phyloP scores from a whole-genome alignment of 2,888 invertebrate genomes.

The Drosophila maculinotata region DNA sequence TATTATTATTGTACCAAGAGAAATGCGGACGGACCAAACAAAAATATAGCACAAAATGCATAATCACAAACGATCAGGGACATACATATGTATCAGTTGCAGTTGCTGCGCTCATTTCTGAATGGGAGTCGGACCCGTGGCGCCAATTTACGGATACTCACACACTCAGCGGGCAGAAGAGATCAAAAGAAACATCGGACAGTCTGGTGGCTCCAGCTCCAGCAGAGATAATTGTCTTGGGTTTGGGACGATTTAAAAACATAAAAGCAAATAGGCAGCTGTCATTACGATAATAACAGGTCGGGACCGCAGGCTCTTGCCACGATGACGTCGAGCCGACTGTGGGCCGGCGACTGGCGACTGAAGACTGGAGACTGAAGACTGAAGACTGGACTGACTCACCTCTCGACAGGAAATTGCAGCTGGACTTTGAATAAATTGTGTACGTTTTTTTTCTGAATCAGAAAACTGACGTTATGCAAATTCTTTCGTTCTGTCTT shows the following conservation, averaged over 20 bases:
- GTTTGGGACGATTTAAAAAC: constrained; percentile 63
- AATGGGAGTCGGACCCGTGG: constrained; percentile 23
- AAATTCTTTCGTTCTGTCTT: background rate
- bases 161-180: constrained; percentile 19
- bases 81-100: constrained; percentile 53
- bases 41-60: constrained; percentile 26
- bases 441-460: constrained; percentile 9
- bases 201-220: constrained; percentile 52
- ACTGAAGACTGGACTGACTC: constrained; percentile 61
- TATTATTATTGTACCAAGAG: too few relatives aligned
- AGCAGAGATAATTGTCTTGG: constrained; percentile 74
- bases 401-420: constrained; percentile 54
- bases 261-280: constrained; percentile 83
- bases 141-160: constrained; percentile 30
- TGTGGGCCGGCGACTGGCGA: constrained; percentile 24
- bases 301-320: constrained; percentile 67
- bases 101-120: constrained; percentile 24
- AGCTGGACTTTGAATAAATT: constrained; percentile 55
- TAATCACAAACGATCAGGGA: constrained; percentile 46
- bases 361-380: too few relatives aligned
- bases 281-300: constrained; percentile 82
- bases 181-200: constrained; percentile 48
- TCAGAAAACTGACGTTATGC: constrained; percentile 9
- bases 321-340: constrained; percentile 54
- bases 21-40: too few relatives aligned